phyloP scores from a whole-genome alignment of 2,113 vertebrate species.

The Lepisosteus oculatus region DNA sequence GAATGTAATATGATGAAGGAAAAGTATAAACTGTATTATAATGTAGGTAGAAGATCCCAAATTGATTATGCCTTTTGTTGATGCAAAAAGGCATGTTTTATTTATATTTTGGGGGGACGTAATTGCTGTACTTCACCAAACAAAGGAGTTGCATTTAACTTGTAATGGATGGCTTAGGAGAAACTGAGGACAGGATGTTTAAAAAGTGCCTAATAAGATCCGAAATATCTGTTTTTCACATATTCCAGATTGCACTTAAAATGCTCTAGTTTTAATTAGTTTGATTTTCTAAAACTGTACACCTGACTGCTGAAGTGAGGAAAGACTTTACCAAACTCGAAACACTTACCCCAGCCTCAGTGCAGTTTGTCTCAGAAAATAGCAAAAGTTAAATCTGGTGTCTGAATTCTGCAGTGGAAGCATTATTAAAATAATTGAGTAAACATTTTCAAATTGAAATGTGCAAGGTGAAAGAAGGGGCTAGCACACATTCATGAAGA shows the following conservation, averaged over 20 bases:
- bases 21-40: constrained; percentile 61
- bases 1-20: constrained; percentile 79
- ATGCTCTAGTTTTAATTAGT: constrained; percentile 18
- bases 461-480: background rate
- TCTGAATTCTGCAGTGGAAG: constrained; percentile 7
- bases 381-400: background rate
- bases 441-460: background rate
- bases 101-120: constrained; percentile 21
- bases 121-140: constrained; percentile 23
- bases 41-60: constrained; percentile 61
- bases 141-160: constrained; percentile 61
- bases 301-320: background rate
- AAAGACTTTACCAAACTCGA: background rate
- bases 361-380: background rate
- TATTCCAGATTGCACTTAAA: constrained; percentile 51
- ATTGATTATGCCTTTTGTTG: constrained; percentile 81
- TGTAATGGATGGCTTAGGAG: constrained; percentile 45
- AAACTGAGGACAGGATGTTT: constrained; percentile 42
- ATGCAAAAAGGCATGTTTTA: constrained; percentile 68
- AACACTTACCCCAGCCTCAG: background rate
- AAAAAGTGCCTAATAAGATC: constrained; percentile 77
- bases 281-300: constrained; percentile 11
- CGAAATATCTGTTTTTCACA: constrained; percentile 31
- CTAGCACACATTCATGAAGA: background rate
- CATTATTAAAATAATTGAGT: background rate